Evolutionary conservation across 2,888 invertebrate species (phyloP).

Genomic region (Pristionchus mayeri): DNA sequence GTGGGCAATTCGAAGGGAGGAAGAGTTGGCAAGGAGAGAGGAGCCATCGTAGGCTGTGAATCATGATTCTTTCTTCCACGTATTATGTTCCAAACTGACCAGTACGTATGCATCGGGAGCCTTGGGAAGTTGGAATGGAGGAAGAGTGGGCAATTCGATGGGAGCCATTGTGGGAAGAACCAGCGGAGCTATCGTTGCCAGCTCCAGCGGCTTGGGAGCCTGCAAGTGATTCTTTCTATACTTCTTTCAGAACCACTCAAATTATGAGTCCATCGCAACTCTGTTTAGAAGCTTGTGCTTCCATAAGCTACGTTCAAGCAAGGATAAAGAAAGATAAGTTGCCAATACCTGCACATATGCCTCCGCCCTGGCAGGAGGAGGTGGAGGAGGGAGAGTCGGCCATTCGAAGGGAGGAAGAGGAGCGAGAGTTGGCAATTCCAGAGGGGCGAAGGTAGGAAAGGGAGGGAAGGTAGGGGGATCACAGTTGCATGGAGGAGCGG

Average conservation of each 20-base stretch:
- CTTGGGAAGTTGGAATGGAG: constrained; percentile 23
- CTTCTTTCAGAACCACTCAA: no score
- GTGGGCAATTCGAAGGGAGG: constrained; percentile 18
- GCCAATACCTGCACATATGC: constrained; percentile 31
- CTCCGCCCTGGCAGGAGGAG: not conserved
- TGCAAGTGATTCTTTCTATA: not conserved
- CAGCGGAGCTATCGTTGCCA: constrained; percentile 29
- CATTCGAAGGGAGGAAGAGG: constrained; percentile 38
- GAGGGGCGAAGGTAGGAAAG: constrained; percentile 28
- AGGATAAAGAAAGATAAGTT: no score
- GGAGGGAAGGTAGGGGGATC: constrained; percentile 45
- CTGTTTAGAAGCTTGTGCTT: no score
- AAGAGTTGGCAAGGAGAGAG: not conserved
- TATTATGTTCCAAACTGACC: not conserved
- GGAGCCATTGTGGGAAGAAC: constrained; percentile 27
- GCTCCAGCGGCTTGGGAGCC: constrained; percentile 5
- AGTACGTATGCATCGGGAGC: constrained; percentile 21
- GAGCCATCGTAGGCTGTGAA: constrained; percentile 38
- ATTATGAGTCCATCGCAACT: no score
- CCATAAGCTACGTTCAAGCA: no score
- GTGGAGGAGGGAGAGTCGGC: constrained; percentile 23
- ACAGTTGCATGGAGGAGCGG: constrained; percentile 33
- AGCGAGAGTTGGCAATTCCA: constrained; percentile 36
- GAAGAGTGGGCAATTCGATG: constrained; percentile 4
- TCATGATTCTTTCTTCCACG: no score